phyloP scores from a whole-genome alignment of 2,113 vertebrate species.

The Pimephales promelas region DNA sequence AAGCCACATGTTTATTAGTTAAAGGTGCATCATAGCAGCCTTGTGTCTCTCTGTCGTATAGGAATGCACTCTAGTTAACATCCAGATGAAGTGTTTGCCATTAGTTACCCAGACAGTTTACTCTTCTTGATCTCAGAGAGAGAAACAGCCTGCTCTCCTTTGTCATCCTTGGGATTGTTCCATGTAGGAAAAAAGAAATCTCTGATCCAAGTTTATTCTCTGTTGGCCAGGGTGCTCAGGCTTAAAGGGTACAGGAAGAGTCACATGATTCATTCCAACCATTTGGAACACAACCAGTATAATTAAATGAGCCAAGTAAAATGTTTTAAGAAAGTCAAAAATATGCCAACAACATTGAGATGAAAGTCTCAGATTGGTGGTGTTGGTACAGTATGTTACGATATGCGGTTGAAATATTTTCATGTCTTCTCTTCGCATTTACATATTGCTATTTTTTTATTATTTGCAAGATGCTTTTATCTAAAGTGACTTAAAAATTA shows the following conservation, averaged over 20 bases:
- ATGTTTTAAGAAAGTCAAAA: background rate
- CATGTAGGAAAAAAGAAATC: slow-evolving; percentile 41
- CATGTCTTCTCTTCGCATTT: background rate
- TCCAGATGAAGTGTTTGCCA: slow-evolving; percentile 48
- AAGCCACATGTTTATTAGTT: slow-evolving; percentile 11
- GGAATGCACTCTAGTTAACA: slow-evolving; percentile 42
- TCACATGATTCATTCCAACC: background rate
- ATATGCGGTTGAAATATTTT: background rate
- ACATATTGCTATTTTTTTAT: background rate
- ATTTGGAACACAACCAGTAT: background rate
- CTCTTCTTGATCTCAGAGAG: slow-evolving; percentile 1
- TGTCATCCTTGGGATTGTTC: slow-evolving; percentile 20
- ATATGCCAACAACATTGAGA: background rate
- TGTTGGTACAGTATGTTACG: background rate
- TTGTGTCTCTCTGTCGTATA: background rate
- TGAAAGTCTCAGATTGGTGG: background rate
- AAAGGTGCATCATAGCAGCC: background rate
- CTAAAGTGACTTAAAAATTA: background rate
- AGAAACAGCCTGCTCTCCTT: background rate
- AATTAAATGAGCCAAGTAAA: slow-evolving; percentile 10
- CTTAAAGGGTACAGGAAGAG: slow-evolving; percentile 34
- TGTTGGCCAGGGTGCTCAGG: slow-evolving; percentile 24
- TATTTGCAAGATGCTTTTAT: background rate
- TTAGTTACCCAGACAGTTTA: slow-evolving; percentile 32
- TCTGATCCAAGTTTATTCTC: slow-evolving; percentile 49